These are phyloP conservation scores for Fistularia tabacaria DNA, from an alignment of 2,797 vertebrate species.

Conservation along the genomic window DNA sequence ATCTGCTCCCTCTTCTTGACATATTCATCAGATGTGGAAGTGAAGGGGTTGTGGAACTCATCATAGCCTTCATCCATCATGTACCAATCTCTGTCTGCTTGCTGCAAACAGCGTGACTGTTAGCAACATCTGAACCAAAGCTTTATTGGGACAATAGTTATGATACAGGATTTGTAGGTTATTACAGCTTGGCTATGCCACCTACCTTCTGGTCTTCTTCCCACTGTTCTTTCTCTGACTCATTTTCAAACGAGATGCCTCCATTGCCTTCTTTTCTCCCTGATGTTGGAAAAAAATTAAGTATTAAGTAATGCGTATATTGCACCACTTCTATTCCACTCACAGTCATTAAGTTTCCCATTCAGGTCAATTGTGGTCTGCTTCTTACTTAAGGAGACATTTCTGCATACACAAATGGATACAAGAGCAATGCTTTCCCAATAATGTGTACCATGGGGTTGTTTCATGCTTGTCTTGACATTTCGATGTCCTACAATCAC, in stretches of 20 bases:
- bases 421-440: not conserved
- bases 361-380: no score
- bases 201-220: constrained; percentile 94
- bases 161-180: not conserved
- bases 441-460: not conserved
- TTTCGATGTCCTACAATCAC: not conserved
- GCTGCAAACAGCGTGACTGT: constrained; percentile 71
- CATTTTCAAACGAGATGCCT: constrained; percentile 87
- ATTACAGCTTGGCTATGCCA: not conserved
- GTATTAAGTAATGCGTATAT: no score
- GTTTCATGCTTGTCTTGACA: no score
- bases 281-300: constrained; percentile 37
- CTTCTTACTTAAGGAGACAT: no score
- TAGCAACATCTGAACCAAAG: not conserved
- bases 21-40: constrained; percentile 91
- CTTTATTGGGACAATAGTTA: not conserved
- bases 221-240: constrained; percentile 91
- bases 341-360: no score
- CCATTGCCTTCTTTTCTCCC: constrained; percentile 82
- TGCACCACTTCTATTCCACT: no score
- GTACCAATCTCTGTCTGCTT: constrained; percentile 99
- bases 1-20: constrained; percentile 94
- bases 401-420: no score
- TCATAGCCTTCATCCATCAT: constrained; percentile 99
- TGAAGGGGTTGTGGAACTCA: constrained; percentile 95